phyloP scores from a whole-genome alignment of 2,888 invertebrate genomes.

The Trichogramma dendrolimi region DNA sequence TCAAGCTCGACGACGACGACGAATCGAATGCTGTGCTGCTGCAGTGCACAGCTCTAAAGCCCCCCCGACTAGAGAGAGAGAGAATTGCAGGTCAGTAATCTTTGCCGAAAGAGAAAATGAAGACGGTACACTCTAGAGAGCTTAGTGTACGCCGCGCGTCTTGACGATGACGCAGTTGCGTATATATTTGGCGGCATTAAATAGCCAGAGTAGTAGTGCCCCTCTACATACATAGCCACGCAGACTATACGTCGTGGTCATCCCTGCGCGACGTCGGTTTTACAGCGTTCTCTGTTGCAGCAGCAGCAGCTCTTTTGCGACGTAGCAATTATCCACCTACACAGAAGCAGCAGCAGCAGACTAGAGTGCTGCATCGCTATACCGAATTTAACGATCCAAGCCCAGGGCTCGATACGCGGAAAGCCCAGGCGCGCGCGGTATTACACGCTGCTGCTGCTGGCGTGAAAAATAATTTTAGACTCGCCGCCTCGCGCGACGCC shows the following conservation, averaged over 20 bases:
- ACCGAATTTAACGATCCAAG: conserved; percentile 21
- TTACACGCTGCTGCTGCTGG: neutral
- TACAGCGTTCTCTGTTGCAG: conserved; percentile 16
- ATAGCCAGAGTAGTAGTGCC: too few relatives aligned
- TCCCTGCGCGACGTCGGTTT: conserved; percentile 1
- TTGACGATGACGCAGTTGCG: conserved; percentile 51
- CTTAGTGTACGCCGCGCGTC: conserved; percentile 46
- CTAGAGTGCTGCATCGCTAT: neutral
- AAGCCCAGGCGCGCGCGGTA: neutral
- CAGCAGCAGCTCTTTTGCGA: conserved; percentile 7
- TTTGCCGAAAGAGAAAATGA: neutral
- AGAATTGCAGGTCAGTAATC: conserved; percentile 2
- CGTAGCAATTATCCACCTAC: conserved; percentile 29
- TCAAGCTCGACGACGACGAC: too few relatives aligned
- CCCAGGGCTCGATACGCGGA: too few relatives aligned
- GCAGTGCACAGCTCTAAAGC: too few relatives aligned
- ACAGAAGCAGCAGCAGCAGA: neutral
- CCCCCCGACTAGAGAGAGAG: conserved; percentile 22
- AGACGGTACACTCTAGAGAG: conserved; percentile 29
- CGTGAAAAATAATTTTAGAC: neutral
- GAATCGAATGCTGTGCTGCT: too few relatives aligned
- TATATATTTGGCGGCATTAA: conserved; percentile 47
- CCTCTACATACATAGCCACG: too few relatives aligned
- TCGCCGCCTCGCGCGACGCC: too few relatives aligned
- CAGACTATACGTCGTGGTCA: too few relatives aligned